Evolutionary conservation across 2,113 vertebrate species (phyloP), one percentile per base, ranked within the genome.

Genomic region (Tetraodon nigroviridis): DNA sequence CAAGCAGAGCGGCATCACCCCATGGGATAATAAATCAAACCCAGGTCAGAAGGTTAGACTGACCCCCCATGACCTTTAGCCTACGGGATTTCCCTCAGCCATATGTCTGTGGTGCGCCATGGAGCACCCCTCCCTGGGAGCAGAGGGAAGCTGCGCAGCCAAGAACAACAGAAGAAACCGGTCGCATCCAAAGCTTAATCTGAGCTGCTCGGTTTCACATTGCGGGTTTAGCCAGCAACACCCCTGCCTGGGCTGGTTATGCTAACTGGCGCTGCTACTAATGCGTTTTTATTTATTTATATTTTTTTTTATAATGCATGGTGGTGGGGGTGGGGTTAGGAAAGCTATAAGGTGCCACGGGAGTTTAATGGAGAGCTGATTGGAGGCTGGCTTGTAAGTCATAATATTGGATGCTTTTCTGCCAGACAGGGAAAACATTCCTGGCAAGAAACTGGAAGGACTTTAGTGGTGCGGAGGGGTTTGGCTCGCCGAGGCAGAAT

Each of bases 401-500:
- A 78, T 61, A 61, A 69, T 83, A 82, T 80, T 72, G 64, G 67
- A 80, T 76, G 75, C 82, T 82, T 78, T 24, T 79, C 63, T 69
- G 63, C 82, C 77, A 85, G 86, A 86, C 83, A 67, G 67, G 60
- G 60, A 62, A 73, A 79, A 77, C 80, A 87, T 84, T 87, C 84
- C 83, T 64, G 64, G 75, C 79, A 56, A 48, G 32, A 55, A 79
- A 71, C 79, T 85, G 85, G 86, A 89, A 71, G 64, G 73, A 84
- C 85, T 88, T 90, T 86, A 87, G 86, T 86, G 81, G 81, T 75
- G 76, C 6, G 44, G 75, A 67, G 61, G 80, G 79, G 80, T 84
- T 83, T 86, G 83, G 82, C 81, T 79, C 81, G 82, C 69, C 68
- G 20, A 73, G 69, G 79, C 82, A 89, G 87, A 86, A 84, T 88